phyloP scores from a whole-genome alignment of 2,797 vertebrate species.

The Erpetoichthys calabaricus region DNA sequence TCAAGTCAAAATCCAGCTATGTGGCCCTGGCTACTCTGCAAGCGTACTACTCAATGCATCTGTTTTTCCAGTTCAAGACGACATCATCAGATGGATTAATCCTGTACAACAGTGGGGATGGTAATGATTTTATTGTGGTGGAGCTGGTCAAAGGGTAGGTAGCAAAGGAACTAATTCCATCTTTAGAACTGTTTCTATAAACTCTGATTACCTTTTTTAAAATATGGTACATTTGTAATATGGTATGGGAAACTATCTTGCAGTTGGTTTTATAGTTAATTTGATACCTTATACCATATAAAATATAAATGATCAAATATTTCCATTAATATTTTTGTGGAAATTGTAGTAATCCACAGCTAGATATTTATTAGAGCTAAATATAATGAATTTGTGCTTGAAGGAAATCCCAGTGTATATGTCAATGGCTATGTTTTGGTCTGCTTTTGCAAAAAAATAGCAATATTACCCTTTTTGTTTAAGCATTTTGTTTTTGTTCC shows the following conservation, averaged over 20 bases:
- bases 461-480: too few species aligned
- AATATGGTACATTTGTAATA: neutral
- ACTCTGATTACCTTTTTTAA: neutral
- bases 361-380: too few species aligned
- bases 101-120: slow-evolving; percentile 92
- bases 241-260: slow-evolving; percentile 7
- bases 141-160: slow-evolving; percentile 95
- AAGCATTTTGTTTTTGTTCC: too few species aligned
- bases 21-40: slow-evolving; percentile 82
- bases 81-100: slow-evolving; percentile 91
- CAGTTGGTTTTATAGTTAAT: neutral
- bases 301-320: too few species aligned
- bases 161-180: neutral
- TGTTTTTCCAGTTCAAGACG: slow-evolving; percentile 98
- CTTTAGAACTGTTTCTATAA: too few species aligned
- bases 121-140: slow-evolving; percentile 95
- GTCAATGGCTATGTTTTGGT: too few species aligned
- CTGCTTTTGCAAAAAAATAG: too few species aligned
- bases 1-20: slow-evolving; percentile 94
- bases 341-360: too few species aligned
- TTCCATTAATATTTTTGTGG: too few species aligned
- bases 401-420: too few species aligned
- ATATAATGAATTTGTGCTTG: too few species aligned
- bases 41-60: slow-evolving; percentile 97
- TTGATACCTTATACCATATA: too few species aligned